phyloP scores from a whole-genome alignment of 1,140 invertebrate species.

The Zaprionus vittiger region DNA sequence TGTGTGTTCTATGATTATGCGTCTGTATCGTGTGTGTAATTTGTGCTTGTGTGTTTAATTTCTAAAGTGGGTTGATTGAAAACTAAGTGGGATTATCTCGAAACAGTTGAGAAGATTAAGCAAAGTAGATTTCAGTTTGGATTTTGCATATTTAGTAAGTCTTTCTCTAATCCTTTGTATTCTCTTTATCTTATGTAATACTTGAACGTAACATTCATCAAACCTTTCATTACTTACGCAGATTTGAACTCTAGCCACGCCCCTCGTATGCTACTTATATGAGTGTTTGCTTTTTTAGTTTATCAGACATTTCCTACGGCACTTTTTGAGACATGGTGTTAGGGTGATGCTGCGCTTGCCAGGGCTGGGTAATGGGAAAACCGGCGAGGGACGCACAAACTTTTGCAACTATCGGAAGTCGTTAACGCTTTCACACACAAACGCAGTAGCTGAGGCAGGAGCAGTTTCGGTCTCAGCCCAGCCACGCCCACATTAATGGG shows the following conservation, averaged over 20 bases:
- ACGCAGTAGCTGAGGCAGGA: conserved; percentile 7
- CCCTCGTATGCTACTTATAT: conserved; percentile 29
- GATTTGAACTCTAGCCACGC: conserved; percentile 14
- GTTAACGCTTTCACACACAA: conserved; percentile 73
- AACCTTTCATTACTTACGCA: too few relatives aligned
- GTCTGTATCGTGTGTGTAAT: conserved; percentile 12
- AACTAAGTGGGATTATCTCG: neutral
- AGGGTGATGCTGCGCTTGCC: neutral
- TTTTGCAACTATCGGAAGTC: conserved; percentile 80
- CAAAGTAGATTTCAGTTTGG: neutral
- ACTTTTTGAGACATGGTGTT: conserved; percentile 58
- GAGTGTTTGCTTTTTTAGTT: conserved; percentile 59
- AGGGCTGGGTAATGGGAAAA: neutral
- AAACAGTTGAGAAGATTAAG: neutral
- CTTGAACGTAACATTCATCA: too few relatives aligned
- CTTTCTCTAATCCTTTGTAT: neutral
- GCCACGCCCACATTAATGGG: conserved; percentile 59
- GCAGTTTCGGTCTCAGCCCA: conserved; percentile 7
- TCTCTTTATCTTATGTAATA: neutral
- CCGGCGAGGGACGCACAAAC: conserved; percentile 36
- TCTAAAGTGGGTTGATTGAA: conserved; percentile 38
- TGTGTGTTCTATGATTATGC: conserved; percentile 19
- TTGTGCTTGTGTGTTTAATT: conserved; percentile 27
- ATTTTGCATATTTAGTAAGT: neutral
- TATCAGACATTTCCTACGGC: conserved; percentile 73